Base-by-base conservation (phyloP, 2,888 invertebrate genomes). In the Oxycera nigricornis region DNA sequence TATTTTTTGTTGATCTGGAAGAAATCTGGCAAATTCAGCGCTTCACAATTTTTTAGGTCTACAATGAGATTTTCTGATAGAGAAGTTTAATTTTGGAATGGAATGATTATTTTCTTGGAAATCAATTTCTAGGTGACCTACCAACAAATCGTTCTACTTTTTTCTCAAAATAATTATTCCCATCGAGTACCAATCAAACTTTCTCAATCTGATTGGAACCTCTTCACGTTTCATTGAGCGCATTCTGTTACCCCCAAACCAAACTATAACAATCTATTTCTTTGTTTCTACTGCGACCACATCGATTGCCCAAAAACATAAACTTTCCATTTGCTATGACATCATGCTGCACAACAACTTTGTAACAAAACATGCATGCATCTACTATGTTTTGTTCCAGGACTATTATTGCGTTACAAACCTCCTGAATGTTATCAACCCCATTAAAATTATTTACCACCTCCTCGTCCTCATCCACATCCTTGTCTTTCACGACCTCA, bases 321-420 rank as follows among this genome's bases (percentile, higher is more conserved):
- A 65, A 61, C 61, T 61, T 61, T 61, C 61, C 61, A 61, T 61
- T 65, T 41, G 41, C 65, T 9, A 65, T 41, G 41, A 65, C 65
- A 65, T 65, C 41, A 65, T 20, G 65, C 39, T 11, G 24, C 41
- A 17, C 20, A 65, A 65, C 65, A 39, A 41, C 39, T 41, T 70
- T 70, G 70, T 28, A 46, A n/a, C 52, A 30, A 70, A 55, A 70
- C 70, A 70, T 52, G 52, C 52, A 70, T 22, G 41, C 65, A 41
- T 30, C 55, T n/a, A n/a, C n/a, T n/a, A 31, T 35, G 46, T 55
- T 70, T 52, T 52, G 17, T 68, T 68, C 28, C 52, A 20, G 17
- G 17, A 24, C 52, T 55, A 11, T 55, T 35, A 55, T 31, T 22
- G 55, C 31, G 31, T 55, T 70, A 55, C 52, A 70, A 52, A 26